phyloP scores from a whole-genome alignment of 2,888 invertebrate species.

The Trichogramma dendrolimi region DNA sequence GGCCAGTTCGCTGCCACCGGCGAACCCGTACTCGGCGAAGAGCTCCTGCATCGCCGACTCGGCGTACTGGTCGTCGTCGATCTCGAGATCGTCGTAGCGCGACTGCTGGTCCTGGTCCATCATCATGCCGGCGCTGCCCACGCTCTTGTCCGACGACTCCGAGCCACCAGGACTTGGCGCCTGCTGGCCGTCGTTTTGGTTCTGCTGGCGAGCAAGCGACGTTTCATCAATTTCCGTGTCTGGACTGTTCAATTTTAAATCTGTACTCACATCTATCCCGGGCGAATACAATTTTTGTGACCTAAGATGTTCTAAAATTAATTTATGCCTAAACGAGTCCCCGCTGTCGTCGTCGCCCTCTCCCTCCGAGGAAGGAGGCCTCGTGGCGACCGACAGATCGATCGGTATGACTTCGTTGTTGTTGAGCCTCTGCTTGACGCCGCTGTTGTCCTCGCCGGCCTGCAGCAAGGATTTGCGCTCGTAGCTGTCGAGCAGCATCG shows the following conservation, averaged over 20 bases:
- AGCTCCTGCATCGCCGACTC: conserved; percentile 58
- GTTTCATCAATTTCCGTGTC: not conserved
- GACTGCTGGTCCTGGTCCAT: conserved; percentile 35
- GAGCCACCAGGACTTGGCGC: conserved; percentile 46
- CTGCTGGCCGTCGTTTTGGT: conserved; percentile 29
- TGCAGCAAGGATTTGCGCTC: conserved; percentile 25
- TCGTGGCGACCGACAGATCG: conserved; percentile 48
- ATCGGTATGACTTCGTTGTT: conserved; percentile 49
- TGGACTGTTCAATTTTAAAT: not conserved
- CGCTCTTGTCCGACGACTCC: conserved; percentile 49
- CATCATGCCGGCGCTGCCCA: conserved; percentile 38
- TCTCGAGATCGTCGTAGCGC: conserved; percentile 38
- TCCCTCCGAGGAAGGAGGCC: conserved; percentile 44
- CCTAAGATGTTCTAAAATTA: conserved; percentile 47
- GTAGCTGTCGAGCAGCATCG: conserved; percentile 37
- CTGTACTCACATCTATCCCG: conserved; percentile 42
- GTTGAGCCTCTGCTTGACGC: conserved; percentile 39
- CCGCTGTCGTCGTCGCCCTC: conserved; percentile 48
- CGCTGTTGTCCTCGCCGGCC: conserved; percentile 11
- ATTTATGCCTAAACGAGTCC: conserved; percentile 49
- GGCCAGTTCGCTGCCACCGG: conserved; percentile 50
- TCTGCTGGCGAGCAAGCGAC: not conserved
- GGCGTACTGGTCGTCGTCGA: conserved; percentile 51
- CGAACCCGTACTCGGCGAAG: conserved; percentile 55
- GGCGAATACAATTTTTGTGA: conserved; percentile 48